Evolutionary conservation across 2,797 vertebrate species (phyloP), one percentile per base, ranked within the genome.

Genomic region (Nyctibius grandis): DNA sequence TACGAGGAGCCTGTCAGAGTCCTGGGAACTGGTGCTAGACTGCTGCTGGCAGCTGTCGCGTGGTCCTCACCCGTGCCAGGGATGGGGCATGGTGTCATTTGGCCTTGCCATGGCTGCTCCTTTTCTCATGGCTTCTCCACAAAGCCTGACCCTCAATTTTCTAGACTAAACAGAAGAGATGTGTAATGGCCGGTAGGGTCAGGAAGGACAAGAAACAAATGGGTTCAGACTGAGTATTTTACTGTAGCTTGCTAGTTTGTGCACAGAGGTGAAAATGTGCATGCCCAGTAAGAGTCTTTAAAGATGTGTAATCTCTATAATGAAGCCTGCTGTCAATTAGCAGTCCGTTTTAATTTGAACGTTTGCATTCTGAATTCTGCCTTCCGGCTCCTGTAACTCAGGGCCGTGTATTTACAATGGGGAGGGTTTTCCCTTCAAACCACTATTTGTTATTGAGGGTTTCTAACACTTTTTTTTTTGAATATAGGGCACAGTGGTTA

Each of bases 1-100:
- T 1, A 22, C 0, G 1, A 8, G 40, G 59, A 63, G 74, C 31
- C 38, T 0, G 0, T 36, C 0, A n/a, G 36, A 91, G 91, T 53
- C n/a, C 89, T 96, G 96, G 94, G 89, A 95, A 94, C 29, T 1
- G 0, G 47, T 14, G 15, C 50, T n/a, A 21, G 77, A 2, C n/a
- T 26, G 12, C 51, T n/a, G 65, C 77, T 81, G 91, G 85, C 75
- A 70, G 88, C 65, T 1, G 0, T 63, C 2, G 4, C 0, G 0
- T 0, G 3, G 45, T 64, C 76, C 85, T 91, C 1, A 0, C 44
- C 48, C 4, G 5, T 11, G 31, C 64, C 9, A 38, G 70, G 83
- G 63, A 57, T 7, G 5, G 92, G 93, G 47, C 83, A 54, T 2
- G 0, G 57, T 94, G 86, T 91, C 90, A 70, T 28, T 75, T 60